Evolutionary conservation across 2,797 vertebrate genomes (phyloP), one percentile per base, ranked within the genome.

Genomic region (Bradypus variegatus): DNA sequence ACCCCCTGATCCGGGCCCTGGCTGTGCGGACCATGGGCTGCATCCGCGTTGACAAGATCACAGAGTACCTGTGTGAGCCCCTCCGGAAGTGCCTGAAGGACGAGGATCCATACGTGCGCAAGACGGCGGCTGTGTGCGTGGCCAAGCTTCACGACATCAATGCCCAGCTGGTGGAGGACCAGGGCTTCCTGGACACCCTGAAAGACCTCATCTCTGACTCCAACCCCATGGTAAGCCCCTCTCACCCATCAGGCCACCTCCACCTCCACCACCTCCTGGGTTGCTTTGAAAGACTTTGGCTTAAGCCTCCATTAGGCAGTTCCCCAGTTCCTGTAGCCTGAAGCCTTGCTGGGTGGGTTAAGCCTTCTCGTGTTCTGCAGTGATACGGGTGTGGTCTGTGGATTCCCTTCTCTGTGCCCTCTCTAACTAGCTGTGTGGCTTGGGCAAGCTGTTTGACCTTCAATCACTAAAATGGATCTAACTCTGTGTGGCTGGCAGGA

Each of bases 151-250:
- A 98, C 0, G 98, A 98, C 91, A 98, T 98, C 96, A 98, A 98
- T 0, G 98, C 99, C 76, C 99, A 99, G 97, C 96, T 99, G 96
- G 99, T 99, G 93, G 99, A 99, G 97, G 98, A 98, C 95, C 98
- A 98, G 86, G 98, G 98, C 65, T 98, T 98, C 94, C 95, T 98
- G 90, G 98, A 98, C 79, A 98, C 98, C 18, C 96, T 98, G 18
- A 99, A 99, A 96, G 99, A 99, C 94, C 98, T 99, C 87, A 99
- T 99, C 96, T 99, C 99, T 0, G 99, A 99, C 97, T 99, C 99
- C 73, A 99, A 99, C 97, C 99, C 99, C 90, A 99, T 99, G 99
- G 99, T 98, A 94, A 97, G 93, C 6, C 50, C 12, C 53, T 29
- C 3, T 27, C 2, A 33, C 29, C 91, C 38, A 14, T 38, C 16